A percentile compares a stretch with the other conserved stretches of the same genome.
These are phyloP conservation scores for Chunga burmeisteri DNA, from an alignment of 2,113 vertebrate genomes.

Conservation along the genomic window DNA sequence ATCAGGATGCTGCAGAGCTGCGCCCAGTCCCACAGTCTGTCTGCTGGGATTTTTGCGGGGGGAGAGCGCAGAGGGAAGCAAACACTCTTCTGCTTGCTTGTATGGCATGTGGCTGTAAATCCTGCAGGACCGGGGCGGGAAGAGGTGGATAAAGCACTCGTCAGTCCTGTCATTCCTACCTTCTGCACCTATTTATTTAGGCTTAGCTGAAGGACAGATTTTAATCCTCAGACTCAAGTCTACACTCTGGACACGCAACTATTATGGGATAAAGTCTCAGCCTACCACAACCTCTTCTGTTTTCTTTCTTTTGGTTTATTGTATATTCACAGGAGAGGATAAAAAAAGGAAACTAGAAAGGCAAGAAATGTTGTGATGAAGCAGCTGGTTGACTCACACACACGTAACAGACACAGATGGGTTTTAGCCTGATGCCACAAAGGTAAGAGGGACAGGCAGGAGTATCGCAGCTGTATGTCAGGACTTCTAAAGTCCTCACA, in stretches of 20 bases:
- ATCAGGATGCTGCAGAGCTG: neutral
- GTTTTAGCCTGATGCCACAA: neutral
- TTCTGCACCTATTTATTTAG: neutral
- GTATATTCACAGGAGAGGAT: neutral
- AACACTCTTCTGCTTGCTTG: neutral
- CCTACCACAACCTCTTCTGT: neutral
- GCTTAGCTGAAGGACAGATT: neutral
- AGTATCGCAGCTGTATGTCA: rapidly evolving
- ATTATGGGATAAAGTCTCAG: neutral
- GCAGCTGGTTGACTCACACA: neutral
- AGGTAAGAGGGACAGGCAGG: neutral
- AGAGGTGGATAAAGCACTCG: neutral
- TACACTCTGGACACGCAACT: neutral
- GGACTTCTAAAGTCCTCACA: neutral
- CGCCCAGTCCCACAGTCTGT: neutral
- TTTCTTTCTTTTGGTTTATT: neutral
- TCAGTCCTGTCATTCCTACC: neutral
- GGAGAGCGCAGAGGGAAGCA: neutral
- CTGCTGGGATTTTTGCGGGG: neutral
- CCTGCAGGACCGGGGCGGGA: neutral
- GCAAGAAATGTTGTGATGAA: neutral
- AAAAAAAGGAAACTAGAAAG: neutral
- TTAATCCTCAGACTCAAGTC: neutral
- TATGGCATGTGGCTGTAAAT: neutral
- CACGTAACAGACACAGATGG: neutral